A percentile compares a stretch with the other conserved stretches of the same genome.
These are phyloP conservation scores for Dromius quadrimaculatus DNA, from an alignment of 2,888 invertebrate genomes.

Conservation along the genomic window DNA sequence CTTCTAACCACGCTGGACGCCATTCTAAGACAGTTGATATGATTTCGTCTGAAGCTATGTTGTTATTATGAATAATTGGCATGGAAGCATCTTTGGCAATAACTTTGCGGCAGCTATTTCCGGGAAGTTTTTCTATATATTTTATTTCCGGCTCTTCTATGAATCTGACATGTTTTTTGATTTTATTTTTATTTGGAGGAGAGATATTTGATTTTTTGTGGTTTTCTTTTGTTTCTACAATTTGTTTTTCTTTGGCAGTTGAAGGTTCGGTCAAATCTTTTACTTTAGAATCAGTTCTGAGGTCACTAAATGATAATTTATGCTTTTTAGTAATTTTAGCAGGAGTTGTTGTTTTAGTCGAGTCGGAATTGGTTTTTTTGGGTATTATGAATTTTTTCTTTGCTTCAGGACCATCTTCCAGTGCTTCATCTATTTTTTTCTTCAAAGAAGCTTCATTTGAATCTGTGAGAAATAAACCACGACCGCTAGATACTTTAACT, in stretches of 20 bases:
- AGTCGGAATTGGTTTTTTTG: slow-evolving; percentile 56
- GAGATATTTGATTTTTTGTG: not conserved
- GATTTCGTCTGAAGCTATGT: slow-evolving; percentile 65
- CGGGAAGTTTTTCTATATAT: slow-evolving; percentile 56
- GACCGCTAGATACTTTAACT: slow-evolving; percentile 59
- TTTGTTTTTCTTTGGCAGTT: slow-evolving; percentile 57
- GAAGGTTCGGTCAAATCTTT: not conserved
- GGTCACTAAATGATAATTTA: slow-evolving; percentile 13
- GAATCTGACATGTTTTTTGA: slow-evolving; percentile 58
- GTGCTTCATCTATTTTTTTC: not conserved
- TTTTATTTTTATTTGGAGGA: not conserved
- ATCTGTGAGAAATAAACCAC: slow-evolving; percentile 55
- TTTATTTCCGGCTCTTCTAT: slow-evolving; percentile 53
- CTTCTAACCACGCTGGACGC: slow-evolving; percentile 77
- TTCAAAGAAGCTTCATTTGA: not conserved
- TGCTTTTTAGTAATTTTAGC: not conserved
- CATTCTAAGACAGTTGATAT: slow-evolving; percentile 72
- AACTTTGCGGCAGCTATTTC: slow-evolving; percentile 57
- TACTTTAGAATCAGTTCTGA: not conserved
- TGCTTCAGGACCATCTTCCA: slow-evolving; percentile 5
- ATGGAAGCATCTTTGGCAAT: slow-evolving; percentile 61
- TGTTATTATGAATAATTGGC: slow-evolving; percentile 47
- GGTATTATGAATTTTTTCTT: slow-evolving; percentile 53
- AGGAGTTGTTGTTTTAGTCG: slow-evolving; percentile 58
- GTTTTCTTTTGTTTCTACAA: not conserved